phyloP scores from a whole-genome alignment of 1,140 invertebrate species.

The Caenorhabditis briggsae region DNA sequence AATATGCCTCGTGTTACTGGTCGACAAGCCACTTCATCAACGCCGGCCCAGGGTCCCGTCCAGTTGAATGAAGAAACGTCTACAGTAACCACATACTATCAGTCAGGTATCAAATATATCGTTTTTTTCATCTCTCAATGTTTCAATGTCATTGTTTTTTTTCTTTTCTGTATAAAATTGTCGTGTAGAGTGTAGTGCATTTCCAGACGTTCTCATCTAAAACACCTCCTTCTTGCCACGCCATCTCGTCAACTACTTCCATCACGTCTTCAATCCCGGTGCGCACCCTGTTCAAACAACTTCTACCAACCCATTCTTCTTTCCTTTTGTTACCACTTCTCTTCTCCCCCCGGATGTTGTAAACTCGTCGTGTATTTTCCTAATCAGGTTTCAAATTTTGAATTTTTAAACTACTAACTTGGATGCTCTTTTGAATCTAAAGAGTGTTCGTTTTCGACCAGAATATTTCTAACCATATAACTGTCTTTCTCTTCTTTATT shows the following conservation, averaged over 20 bases:
- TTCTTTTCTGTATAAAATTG: not conserved
- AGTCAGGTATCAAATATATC: slow-evolving; percentile 19
- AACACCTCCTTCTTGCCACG: slow-evolving; percentile 28
- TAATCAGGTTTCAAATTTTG: slow-evolving; percentile 43
- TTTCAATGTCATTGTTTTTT: slow-evolving; percentile 24
- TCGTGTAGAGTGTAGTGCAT: slow-evolving; percentile 47
- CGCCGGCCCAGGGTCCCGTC: slow-evolving; percentile 84
- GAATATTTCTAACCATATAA: not conserved
- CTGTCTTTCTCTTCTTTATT: not conserved
- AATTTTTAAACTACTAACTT: not conserved
- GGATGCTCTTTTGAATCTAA: not conserved
- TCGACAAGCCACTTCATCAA: slow-evolving; percentile 70
- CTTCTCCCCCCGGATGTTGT: slow-evolving; percentile 1
- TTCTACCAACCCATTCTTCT: slow-evolving; percentile 2
- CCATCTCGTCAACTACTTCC: slow-evolving; percentile 25
- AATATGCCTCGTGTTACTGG: slow-evolving; percentile 58
- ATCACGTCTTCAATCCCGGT: slow-evolving; percentile 10
- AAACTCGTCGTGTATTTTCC: slow-evolving; percentile 21
- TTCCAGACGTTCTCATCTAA: slow-evolving; percentile 62
- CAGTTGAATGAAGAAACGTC: slow-evolving; percentile 93
- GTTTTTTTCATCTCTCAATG: not conserved
- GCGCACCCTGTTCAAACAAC: slow-evolving; percentile 43
- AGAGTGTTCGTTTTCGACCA: not conserved
- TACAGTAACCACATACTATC: slow-evolving; percentile 86
- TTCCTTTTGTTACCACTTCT: slow-evolving; percentile 47